A percentile compares a stretch with the other conserved stretches of the same genome.
Conservation (phyloP, 2,888 invertebrate genomes). For the Syrista parreyssii region DNA sequence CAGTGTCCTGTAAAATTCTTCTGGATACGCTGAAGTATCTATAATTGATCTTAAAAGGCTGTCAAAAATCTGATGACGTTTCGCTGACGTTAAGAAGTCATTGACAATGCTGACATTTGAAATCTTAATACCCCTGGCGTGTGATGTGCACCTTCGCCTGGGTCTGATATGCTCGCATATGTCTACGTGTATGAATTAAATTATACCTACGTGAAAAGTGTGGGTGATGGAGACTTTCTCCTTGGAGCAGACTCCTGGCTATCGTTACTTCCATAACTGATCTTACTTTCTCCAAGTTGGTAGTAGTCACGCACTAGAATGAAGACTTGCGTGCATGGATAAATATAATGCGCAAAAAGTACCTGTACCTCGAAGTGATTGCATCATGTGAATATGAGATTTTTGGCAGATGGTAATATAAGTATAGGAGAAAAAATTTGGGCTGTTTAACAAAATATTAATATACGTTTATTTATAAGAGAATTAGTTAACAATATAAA, state of each 20-base stretch:
- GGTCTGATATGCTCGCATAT: not conserved
- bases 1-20: not conserved
- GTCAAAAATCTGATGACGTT: not conserved
- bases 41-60: not conserved
- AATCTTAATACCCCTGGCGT: not conserved
- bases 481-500: slow-evolving; percentile 60
- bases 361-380: not conserved
- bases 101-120: not conserved
- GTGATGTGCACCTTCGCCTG: not conserved
- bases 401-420: not conserved
- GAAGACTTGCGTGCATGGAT: not conserved
- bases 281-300: slow-evolving; percentile 43
- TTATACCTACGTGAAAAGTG: slow-evolving; percentile 27
- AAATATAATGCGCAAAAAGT: not conserved
- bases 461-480: slow-evolving; percentile 59
- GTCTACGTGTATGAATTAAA: slow-evolving; percentile 29
- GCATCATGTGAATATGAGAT: not conserved
- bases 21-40: not conserved
- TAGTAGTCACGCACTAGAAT: slow-evolving; percentile 20
- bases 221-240: slow-evolving; percentile 46
- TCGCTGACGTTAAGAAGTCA: not conserved
- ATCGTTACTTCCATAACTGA: slow-evolving; percentile 38
- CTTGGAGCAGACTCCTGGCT: slow-evolving; percentile 31
- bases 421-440: not conserved
- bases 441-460: slow-evolving; percentile 55